phyloP scores from a whole-genome alignment of 2,888 invertebrate genomes.

The Lutraria lutraria region DNA sequence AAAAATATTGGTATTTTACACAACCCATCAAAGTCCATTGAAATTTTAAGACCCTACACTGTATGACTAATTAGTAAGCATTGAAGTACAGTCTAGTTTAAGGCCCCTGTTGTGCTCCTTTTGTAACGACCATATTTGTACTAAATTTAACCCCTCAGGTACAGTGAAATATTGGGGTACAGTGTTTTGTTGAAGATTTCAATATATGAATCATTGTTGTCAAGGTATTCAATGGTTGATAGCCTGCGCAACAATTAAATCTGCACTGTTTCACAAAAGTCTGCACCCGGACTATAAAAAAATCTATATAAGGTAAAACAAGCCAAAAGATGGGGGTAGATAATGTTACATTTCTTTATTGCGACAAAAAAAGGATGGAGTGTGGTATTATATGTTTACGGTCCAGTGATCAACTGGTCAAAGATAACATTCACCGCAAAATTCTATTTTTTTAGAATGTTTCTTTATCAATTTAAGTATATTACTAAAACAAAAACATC shows the following conservation, averaged over 20 bases:
- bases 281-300: not conserved
- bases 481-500: no score
- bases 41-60: not conserved
- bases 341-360: not conserved
- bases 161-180: not conserved
- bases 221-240: not conserved
- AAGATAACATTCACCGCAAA: no score
- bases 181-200: not conserved
- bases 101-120: not conserved
- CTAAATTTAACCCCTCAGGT: not conserved
- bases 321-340: not conserved
- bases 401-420: no score
- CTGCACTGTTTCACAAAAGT: constrained; percentile 3
- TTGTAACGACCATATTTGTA: not conserved
- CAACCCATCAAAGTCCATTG: not conserved
- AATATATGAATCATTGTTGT: not conserved
- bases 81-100: not conserved
- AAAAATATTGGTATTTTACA: not conserved
- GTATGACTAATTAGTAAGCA: not conserved
- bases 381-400: no score
- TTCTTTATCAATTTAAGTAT: no score
- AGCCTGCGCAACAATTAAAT: not conserved
- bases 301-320: not conserved
- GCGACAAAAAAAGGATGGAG: not conserved
- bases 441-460: no score